Conservation (phyloP, 2,113 vertebrate genomes). For the Onychostoma macrolepis region DNA sequence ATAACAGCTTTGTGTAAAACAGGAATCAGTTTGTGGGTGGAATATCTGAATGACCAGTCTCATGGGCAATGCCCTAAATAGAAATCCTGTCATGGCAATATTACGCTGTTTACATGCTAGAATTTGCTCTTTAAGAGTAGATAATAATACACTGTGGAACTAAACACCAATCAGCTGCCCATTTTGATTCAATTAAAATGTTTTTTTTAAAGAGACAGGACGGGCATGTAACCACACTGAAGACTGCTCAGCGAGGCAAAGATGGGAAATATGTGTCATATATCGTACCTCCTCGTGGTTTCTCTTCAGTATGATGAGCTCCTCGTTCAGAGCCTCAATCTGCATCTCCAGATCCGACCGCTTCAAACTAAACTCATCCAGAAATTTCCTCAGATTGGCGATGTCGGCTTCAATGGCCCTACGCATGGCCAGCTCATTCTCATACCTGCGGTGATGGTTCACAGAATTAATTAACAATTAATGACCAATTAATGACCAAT, state of each 20-base stretch:
- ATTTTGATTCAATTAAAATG: no score
- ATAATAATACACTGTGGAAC: not conserved
- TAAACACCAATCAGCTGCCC: not conserved
- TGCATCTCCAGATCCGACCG: slow-evolving; percentile 71
- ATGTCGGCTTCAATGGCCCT: slow-evolving; percentile 68
- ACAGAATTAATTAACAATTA: not conserved
- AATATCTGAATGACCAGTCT: not conserved
- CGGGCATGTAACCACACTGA: not conserved
- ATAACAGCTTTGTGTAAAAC: slow-evolving; percentile 16
- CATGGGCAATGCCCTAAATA: not conserved
- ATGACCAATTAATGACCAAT: not conserved
- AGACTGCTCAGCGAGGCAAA: not conserved
- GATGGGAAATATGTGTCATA: not conserved
- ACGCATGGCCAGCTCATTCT: slow-evolving; percentile 69
- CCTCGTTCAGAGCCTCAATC: slow-evolving; percentile 69
- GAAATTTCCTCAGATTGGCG: slow-evolving; percentile 58
- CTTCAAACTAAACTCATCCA: slow-evolving; percentile 69
- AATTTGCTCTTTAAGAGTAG: not conserved
- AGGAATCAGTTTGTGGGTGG: slow-evolving; percentile 1
- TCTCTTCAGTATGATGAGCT: slow-evolving; percentile 70
- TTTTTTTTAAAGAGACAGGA: not conserved
- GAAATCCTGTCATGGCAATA: slow-evolving; percentile 10
- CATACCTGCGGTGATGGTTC: slow-evolving; percentile 62
- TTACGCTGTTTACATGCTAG: not conserved
- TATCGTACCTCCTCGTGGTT: slow-evolving; percentile 73